These are phyloP conservation scores for Orussus abietinus DNA, from an alignment of 1,140 invertebrate genomes.

Conservation along the genomic window DNA sequence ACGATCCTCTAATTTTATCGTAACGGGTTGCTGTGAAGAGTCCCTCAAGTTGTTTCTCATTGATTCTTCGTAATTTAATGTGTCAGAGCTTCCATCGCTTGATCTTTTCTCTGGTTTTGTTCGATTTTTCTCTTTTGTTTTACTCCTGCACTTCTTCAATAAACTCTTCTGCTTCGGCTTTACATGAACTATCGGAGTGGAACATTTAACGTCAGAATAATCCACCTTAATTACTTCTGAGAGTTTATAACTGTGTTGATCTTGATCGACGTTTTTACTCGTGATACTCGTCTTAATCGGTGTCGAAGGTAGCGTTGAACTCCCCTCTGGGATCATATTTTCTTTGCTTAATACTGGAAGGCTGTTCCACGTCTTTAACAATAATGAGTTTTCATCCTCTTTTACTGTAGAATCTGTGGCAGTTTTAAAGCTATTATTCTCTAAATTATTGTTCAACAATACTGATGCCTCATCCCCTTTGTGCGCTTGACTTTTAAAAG, in stretches of 20 bases:
- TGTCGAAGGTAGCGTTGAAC: constrained; percentile 4
- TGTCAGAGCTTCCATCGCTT: constrained; percentile 23
- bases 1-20: constrained; percentile 7
- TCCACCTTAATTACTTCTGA: constrained; percentile 37
- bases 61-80: constrained; percentile 23
- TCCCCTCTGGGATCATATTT: constrained; percentile 9
- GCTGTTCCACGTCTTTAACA: constrained; percentile 37
- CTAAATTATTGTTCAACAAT: not conserved
- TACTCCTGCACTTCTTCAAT: constrained; percentile 13
- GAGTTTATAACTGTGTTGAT: constrained; percentile 29
- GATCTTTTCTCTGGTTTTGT: constrained; percentile 10
- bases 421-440: not conserved
- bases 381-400: constrained; percentile 8
- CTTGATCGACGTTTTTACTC: constrained; percentile 11
- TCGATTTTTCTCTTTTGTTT: constrained; percentile 14
- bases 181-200: too few species aligned
- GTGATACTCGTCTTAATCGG: constrained; percentile 7
- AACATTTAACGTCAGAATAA: constrained; percentile 29
- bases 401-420: constrained; percentile 1
- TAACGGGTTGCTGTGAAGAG: not conserved
- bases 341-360: constrained; percentile 28
- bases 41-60: constrained; percentile 8
- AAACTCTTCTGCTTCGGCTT: constrained; percentile 11
- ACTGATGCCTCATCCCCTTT: not conserved
- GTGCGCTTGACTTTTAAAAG: too few species aligned